Evolutionary conservation across 2,888 invertebrate species (phyloP).

Genomic region (Harmothoe impar): DNA sequence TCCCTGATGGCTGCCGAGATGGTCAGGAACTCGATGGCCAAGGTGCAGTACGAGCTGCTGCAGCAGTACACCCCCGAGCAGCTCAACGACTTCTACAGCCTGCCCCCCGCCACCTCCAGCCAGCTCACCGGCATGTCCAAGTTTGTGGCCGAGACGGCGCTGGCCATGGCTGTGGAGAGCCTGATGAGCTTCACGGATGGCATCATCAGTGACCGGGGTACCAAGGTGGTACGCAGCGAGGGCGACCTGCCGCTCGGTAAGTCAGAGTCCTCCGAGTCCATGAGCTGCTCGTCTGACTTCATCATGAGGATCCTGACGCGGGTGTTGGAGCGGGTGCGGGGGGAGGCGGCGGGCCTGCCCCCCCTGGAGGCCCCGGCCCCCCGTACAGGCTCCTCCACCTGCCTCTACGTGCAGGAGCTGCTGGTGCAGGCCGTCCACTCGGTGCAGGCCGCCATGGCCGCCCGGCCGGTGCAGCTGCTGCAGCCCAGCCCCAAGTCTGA

Average conservation of each 20-base stretch:
- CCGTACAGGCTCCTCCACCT: background rate
- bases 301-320: background rate
- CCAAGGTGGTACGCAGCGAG: background rate
- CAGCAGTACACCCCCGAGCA: background rate
- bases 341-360: background rate
- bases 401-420: background rate
- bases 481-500: background rate
- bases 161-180: conserved; percentile 50
- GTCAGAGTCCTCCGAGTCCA: conserved; percentile 32
- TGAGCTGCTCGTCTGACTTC: conserved; percentile 6
- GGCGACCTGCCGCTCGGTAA: background rate
- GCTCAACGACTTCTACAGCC: conserved; percentile 26
- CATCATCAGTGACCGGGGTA: background rate
- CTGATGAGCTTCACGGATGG: conserved; percentile 38
- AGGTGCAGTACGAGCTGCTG: background rate
- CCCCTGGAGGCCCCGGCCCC: background rate
- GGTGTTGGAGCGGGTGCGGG: background rate
- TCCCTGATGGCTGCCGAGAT: conserved; percentile 34
- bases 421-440: background rate
- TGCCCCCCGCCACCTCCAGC: conserved; percentile 3
- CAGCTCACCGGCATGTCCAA: conserved; percentile 36
- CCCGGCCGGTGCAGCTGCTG: background rate
- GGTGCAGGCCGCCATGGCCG: background rate
- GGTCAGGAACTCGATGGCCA: background rate
- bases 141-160: conserved; percentile 33